Conservation (phyloP, 2,888 invertebrate species). For the Orchestes rusci region DNA sequence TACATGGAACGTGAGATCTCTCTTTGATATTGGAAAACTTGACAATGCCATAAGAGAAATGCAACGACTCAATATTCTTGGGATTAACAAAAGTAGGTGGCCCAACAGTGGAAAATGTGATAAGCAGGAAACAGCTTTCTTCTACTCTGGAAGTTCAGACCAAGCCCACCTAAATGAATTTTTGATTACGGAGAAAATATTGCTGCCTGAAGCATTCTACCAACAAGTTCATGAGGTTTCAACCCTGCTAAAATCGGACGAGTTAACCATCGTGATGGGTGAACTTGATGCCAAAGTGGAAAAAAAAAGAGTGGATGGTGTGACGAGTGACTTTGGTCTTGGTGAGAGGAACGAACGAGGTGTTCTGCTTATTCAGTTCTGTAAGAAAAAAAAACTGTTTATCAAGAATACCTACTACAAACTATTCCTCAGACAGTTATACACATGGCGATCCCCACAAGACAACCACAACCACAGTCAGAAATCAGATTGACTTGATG, state of each 20-base stretch:
- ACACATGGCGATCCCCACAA: too few relatives aligned
- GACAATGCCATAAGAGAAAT: background rate
- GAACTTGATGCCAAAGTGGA: too few relatives aligned
- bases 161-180: background rate
- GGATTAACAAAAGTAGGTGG: background rate
- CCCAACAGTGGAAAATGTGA: background rate
- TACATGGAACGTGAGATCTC: conserved; percentile 1
- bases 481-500: too few relatives aligned
- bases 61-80: background rate
- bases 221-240: background rate
- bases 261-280: background rate
- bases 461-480: too few relatives aligned
- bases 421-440: background rate
- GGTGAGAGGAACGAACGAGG: background rate
- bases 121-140: background rate
- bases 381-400: background rate
- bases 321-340: background rate
- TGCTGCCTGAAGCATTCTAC: background rate
- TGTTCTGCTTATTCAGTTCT: background rate
- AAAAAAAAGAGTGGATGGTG: background rate
- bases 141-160: background rate
- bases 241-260: background rate
- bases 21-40: background rate
- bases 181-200: background rate
- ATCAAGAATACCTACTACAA: background rate